Percentiles rank a stretch among this genome's conserved stretches.
phyloP scores from a whole-genome alignment of 2,113 vertebrate genomes.

The Capreolus pygargus region DNA sequence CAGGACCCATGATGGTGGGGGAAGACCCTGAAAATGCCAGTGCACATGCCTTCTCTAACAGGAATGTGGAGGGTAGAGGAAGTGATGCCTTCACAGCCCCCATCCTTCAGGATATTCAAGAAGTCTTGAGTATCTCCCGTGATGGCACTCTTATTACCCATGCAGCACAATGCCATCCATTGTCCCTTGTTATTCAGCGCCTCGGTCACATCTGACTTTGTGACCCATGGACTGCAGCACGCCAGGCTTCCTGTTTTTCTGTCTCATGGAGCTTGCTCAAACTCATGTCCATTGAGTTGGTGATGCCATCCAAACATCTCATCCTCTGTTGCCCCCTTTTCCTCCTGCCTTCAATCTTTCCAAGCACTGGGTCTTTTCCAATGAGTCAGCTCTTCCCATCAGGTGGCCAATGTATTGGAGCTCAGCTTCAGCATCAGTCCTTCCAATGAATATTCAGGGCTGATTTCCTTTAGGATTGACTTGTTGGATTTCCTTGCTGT shows the following conservation, averaged over 20 bases:
- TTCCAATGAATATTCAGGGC: not conserved
- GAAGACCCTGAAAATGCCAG: not conserved
- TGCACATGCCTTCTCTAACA: not conserved
- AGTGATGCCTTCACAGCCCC: not conserved
- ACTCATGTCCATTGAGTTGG: not conserved
- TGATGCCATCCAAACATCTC: not conserved
- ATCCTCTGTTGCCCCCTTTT: not conserved
- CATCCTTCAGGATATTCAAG: not conserved
- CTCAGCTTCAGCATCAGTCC: not conserved
- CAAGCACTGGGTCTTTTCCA: not conserved
- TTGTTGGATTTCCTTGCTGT: not conserved
- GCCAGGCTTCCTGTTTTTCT: not conserved
- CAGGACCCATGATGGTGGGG: not conserved
- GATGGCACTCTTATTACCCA: not conserved
- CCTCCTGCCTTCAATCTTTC: not conserved
- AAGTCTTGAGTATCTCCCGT: not conserved
- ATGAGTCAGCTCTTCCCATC: not conserved
- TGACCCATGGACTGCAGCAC: not conserved
- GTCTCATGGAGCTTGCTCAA: not conserved
- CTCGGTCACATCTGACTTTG: not conserved
- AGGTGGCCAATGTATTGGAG: not conserved
- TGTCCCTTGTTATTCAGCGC: constrained; percentile 46
- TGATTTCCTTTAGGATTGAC: not conserved
- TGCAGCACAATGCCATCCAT: not conserved
- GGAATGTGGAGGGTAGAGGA: not conserved